Base-by-base conservation (phyloP, 2,113 vertebrate genomes). In the Heterocephalus glaber region DNA sequence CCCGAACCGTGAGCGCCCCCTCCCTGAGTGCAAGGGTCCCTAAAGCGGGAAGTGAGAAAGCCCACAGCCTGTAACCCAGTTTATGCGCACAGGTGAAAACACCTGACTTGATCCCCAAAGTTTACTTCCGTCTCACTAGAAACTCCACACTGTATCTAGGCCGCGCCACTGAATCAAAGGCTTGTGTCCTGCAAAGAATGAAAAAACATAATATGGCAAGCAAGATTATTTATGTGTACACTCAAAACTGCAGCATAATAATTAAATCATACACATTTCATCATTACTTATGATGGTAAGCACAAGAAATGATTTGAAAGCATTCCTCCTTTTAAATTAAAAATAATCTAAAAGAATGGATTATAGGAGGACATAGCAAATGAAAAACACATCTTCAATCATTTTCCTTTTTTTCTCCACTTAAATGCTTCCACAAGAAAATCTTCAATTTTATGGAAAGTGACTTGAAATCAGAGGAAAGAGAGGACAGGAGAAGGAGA, bases 101-200 rank as follows among this genome's bases (percentile, higher is more conserved):
- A 47, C 12, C 30, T 30, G 60, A 10, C 58, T 82, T 58, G 81
- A 63, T 89, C 24, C 61, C 8, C 3, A 95, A 86, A 89, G 54
- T 89, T 86, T 61, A 70, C 58, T 90, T 88, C 24, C 94, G 24
- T 79, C 61, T 76, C 60, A 86, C 58, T 86, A 30, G 66, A 89
- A 14, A 38, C 16, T 38, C 5, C 19, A 54, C 8, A 52, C 1
- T 86, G 4, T 54, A 35, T 41, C 47, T 68, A 72, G 72, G 13
- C 20, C n/a, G 2, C 1, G 61, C 22, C 2, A 82, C 3, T 66
- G 41, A 83, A 82, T 84, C 16, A 87, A 93, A 89, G 33, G 26
- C 1, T 85, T 58, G 88, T 77, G 44, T 24, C 3, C 16, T 84
- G 58, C 33, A 58, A 94, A 77, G 35, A 16, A 93, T 61, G 85